phyloP scores from a whole-genome alignment of 2,888 invertebrate species.

The Conops quadrifasciatus region DNA sequence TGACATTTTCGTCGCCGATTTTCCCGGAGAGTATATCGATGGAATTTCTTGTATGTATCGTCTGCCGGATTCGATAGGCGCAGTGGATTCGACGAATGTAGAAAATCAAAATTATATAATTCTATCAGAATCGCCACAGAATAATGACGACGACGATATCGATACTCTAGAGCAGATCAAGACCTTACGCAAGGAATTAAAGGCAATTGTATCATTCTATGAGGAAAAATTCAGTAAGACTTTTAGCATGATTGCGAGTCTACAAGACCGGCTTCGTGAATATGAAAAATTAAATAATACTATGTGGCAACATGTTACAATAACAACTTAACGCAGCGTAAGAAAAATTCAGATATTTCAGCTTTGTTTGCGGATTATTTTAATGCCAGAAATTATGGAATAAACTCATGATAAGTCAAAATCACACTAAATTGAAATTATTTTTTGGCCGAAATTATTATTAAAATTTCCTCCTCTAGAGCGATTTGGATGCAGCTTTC shows the following conservation, averaged over 20 bases:
- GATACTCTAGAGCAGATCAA: constrained; percentile 45
- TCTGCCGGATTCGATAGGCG: constrained; percentile 42
- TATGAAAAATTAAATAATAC: constrained; percentile 53
- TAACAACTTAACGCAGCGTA: constrained; percentile 41
- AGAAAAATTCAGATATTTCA: not conserved
- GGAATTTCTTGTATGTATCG: constrained; percentile 61
- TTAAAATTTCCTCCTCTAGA: too few species aligned
- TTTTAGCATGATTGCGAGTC: constrained; percentile 42
- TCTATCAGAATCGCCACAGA: not conserved
- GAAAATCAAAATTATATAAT: constrained; percentile 24
- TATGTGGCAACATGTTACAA: constrained; percentile 54
- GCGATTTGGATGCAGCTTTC: too few species aligned
- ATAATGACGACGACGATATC: constrained; percentile 6
- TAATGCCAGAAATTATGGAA: too few species aligned
- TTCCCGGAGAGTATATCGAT: constrained; percentile 55
- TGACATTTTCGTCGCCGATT: constrained; percentile 49
- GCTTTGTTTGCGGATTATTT: not conserved
- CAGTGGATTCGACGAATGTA: constrained; percentile 34
- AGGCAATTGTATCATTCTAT: constrained; percentile 53
- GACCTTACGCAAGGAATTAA: constrained; percentile 52
- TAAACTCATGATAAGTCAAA: too few species aligned
- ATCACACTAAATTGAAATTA: not conserved
- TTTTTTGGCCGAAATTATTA: not conserved
- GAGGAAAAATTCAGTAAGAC: constrained; percentile 53
- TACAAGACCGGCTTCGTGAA: constrained; percentile 49